Evolutionary conservation across 2,888 invertebrate genomes (phyloP).

Genomic region (Exocentrus adspersus): DNA sequence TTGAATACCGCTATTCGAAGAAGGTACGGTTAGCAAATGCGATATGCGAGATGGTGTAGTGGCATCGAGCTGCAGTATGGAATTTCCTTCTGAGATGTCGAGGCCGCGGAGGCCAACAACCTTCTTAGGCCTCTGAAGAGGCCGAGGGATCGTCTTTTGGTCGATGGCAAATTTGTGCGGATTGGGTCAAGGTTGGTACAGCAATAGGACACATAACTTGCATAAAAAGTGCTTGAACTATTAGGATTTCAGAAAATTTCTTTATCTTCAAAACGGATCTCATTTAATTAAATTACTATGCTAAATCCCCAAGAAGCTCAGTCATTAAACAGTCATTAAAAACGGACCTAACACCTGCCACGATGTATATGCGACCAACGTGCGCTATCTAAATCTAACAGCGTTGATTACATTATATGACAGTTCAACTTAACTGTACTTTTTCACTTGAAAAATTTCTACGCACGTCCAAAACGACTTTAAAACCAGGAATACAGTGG

Average conservation of each 20-base stretch:
- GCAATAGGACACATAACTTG: too few relatives aligned
- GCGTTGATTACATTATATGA: conserved; percentile 13
- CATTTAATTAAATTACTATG: not conserved
- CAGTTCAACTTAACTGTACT: conserved; percentile 31
- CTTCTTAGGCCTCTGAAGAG: conserved; percentile 12
- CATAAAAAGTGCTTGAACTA: too few relatives aligned
- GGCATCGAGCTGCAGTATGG: not conserved
- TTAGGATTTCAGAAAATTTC: too few relatives aligned
- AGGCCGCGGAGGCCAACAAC: conserved; percentile 26
- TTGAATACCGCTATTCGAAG: conserved; percentile 8
- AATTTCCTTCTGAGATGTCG: conserved; percentile 14
- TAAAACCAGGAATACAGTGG: conserved; percentile 35
- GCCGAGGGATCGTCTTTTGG: conserved; percentile 15
- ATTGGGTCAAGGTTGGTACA: conserved; percentile 3
- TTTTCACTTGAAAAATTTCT: conserved; percentile 48
- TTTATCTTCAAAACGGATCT: too few relatives aligned
- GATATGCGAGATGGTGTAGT: not conserved
- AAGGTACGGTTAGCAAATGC: not conserved
- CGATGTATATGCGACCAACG: not conserved
- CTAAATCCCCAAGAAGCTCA: not conserved
- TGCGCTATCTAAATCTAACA: conserved; percentile 21
- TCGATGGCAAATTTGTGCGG: conserved; percentile 1
- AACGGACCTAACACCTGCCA: not conserved
- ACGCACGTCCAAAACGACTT: conserved; percentile 48
- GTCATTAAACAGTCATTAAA: too few relatives aligned